Conservation (phyloP, 92 coral and sea anemone genomes). For the Montipora capitata region DNA sequence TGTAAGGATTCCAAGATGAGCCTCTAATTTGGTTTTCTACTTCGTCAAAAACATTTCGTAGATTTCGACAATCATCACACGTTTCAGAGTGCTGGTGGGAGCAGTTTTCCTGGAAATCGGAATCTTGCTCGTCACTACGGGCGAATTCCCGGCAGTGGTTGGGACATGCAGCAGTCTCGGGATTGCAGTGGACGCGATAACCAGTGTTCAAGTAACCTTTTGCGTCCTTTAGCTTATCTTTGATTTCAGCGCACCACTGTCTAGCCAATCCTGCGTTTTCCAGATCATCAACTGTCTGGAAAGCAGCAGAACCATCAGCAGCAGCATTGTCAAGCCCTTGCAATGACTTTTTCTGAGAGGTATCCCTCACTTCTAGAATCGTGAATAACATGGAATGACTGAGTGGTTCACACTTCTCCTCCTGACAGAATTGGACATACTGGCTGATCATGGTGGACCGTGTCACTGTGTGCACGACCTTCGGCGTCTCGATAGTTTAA, state of each 20-base stretch:
- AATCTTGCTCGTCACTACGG: conserved; percentile 9
- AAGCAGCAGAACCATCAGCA: too few relatives aligned
- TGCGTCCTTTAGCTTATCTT: conserved; percentile 13
- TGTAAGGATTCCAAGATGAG: background rate
- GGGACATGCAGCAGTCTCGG: background rate
- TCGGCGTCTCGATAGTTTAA: background rate
- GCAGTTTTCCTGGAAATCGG: conserved; percentile 40
- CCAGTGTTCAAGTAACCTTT: conserved; percentile 19
- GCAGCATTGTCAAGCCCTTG: too few relatives aligned
- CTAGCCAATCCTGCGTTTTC: conserved; percentile 57
- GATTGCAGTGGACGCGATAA: conserved; percentile 32
- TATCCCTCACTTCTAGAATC: too few relatives aligned
- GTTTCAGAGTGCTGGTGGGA: conserved; percentile 38
- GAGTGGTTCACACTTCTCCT: too few relatives aligned
- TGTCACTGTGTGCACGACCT: too few relatives aligned
- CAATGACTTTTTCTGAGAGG: too few relatives aligned
- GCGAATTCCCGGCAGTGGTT: conserved; percentile 12
- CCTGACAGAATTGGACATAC: too few relatives aligned
- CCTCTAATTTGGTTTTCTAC: too few relatives aligned
- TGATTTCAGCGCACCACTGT: conserved; percentile 4
- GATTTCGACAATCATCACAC: too few relatives aligned
- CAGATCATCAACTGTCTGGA: conserved; percentile 18
- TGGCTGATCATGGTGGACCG: too few relatives aligned
- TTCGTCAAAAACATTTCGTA: too few relatives aligned
- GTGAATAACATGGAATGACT: too few relatives aligned